Base-by-base conservation (phyloP, 2,888 invertebrate genomes). In the Empis stercorea region DNA sequence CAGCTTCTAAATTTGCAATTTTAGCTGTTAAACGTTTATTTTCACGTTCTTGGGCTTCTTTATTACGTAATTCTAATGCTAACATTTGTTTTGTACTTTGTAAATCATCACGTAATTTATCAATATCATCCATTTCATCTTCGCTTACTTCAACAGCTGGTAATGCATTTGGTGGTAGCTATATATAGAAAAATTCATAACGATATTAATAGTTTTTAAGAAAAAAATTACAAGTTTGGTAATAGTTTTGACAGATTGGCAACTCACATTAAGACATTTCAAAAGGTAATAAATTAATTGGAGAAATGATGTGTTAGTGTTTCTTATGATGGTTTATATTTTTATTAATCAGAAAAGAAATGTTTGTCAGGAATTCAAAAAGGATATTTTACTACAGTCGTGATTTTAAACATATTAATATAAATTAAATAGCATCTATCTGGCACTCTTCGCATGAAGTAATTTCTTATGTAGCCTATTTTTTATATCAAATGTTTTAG, bases 1-100 rank as follows among this genome's bases (percentile, higher is more conserved):
- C 87, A 11, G 84, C 83, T 70, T 89, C 87, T 55, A 89, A 71
- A 60, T 87, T 87, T 23, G 81, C 76, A 62, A 89, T 81, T 66
- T 81, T 81, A 44, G 84, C 80, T 63, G 81, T 72, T 44, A 91
- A 75, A 58, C 87, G 80, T 65, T 88, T 88, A 62, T 88, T 91
- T 68, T 92, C 91, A 60, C 87, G 72, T 57, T 84, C 85, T 59
- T 87, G 78, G 1, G 84, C 84, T 66, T 88, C 88, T 61, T 88
- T 89, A 61, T 87, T 87, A 59, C 85, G 76, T 56, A 91, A 71
- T 70, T 92, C 92, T 49, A 88, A 74, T 13, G 89, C 89, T 51
- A 92, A 71, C 75, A 92, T 80, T 71, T 92, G 91, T 67, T 92
- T 92, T 9, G 89, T 89, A 49, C 89, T 89, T 63, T 92, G 91